phyloP scores from a whole-genome alignment of 1,140 invertebrate genomes.

The Globodera rostochiensis region DNA sequence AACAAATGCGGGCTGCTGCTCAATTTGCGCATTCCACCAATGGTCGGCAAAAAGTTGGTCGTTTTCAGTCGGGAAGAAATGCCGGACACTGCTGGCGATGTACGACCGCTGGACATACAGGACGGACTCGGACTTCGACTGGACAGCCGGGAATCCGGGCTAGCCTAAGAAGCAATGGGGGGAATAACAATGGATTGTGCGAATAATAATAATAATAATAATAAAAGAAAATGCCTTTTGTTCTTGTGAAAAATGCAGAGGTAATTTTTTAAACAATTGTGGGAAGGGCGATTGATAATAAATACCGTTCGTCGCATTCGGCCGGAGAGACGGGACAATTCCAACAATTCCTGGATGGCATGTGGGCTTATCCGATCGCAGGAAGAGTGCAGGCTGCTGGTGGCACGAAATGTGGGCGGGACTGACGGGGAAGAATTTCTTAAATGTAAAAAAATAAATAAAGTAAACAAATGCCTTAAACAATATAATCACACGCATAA shows the following conservation, averaged over 20 bases:
- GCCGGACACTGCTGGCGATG: slow-evolving; percentile 50
- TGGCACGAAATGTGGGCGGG: slow-evolving; percentile 54
- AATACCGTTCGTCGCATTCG: slow-evolving; percentile 35
- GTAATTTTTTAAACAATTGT: too few relatives aligned
- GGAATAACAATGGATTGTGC: neutral
- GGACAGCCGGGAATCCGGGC: slow-evolving; percentile 46
- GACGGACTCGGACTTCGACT: slow-evolving; percentile 51
- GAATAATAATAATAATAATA: neutral
- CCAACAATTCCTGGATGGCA: slow-evolving; percentile 62
- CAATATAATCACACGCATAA: neutral
- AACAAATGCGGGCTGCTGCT: slow-evolving; percentile 61
- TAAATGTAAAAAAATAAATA: slow-evolving; percentile 34
- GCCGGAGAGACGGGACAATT: slow-evolving; percentile 56
- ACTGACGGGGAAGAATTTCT: slow-evolving; percentile 65
- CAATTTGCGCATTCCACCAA: slow-evolving; percentile 60
- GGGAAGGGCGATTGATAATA: too few relatives aligned
- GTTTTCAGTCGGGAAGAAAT: slow-evolving; percentile 54
- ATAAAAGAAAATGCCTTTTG: too few relatives aligned
- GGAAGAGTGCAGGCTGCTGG: slow-evolving; percentile 36
- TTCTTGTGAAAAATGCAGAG: too few relatives aligned
- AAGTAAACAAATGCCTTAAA: neutral
- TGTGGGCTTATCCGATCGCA: slow-evolving; percentile 59
- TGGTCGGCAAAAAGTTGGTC: slow-evolving; percentile 37
- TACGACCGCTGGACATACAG: slow-evolving; percentile 49
- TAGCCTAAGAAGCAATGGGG: slow-evolving; percentile 5